Percentiles rank a stretch among this genome's conserved stretches.
Conservation (phyloP, 2,113 vertebrate genomes). For the Shinisaurus crocodilurus region DNA sequence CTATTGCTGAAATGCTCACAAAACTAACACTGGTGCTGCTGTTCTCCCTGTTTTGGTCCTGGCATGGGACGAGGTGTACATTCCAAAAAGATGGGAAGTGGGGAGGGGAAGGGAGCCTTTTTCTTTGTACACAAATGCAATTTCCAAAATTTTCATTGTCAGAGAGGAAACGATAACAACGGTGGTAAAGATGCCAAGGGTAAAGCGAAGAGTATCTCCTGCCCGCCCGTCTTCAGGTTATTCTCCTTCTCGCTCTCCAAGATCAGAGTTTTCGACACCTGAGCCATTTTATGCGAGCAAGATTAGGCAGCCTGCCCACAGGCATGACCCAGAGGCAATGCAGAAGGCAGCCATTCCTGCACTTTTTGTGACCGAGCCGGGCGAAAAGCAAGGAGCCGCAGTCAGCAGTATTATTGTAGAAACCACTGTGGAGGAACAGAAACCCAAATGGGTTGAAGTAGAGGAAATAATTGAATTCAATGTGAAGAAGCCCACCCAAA, state of each 20-base stretch:
- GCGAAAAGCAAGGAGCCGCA: slow-evolving; percentile 71
- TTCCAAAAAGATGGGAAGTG: background rate
- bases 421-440: slow-evolving; percentile 66
- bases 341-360: slow-evolving; percentile 83
- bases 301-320: slow-evolving; percentile 72
- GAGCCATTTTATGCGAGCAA: slow-evolving; percentile 72
- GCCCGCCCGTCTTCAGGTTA: slow-evolving; percentile 78
- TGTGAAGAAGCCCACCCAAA: slow-evolving; percentile 87
- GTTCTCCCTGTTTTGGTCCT: background rate
- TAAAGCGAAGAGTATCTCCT: slow-evolving; percentile 86
- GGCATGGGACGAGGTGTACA: slow-evolving; percentile 48
- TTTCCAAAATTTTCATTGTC: slow-evolving; percentile 73
- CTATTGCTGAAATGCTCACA: slow-evolving; percentile 36
- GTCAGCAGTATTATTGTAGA: slow-evolving; percentile 35
- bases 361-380: slow-evolving; percentile 86
- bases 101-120: background rate
- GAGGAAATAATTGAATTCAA: slow-evolving; percentile 98
- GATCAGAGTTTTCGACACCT: slow-evolving; percentile 75
- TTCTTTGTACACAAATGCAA: slow-evolving; percentile 38
- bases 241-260: slow-evolving; percentile 69
- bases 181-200: slow-evolving; percentile 93
- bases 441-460: slow-evolving; percentile 91
- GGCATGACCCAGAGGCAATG: slow-evolving; percentile 62
- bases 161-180: slow-evolving; percentile 99
- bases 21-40: slow-evolving; percentile 58